Evolutionary conservation across 2,888 invertebrate genomes (phyloP).

Genomic region (Gastrophysa polygoni): DNA sequence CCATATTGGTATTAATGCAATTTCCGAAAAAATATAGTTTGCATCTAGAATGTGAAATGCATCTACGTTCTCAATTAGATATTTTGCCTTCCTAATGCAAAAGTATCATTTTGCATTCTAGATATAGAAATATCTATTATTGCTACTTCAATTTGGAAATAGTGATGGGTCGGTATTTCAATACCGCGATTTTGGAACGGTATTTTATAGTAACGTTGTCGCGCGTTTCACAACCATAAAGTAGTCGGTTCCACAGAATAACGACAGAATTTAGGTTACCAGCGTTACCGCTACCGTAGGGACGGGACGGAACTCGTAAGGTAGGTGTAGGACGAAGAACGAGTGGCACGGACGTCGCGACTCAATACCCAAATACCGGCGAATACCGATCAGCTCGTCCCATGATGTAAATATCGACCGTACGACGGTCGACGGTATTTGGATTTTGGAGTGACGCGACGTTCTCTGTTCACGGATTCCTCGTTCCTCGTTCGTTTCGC

Average conservation of each 20-base stretch:
- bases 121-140: too few relatives aligned
- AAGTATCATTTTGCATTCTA: too few relatives aligned
- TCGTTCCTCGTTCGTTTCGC: not conserved
- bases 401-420: too few relatives aligned
- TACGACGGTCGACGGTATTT: too few relatives aligned
- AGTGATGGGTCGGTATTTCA: conserved; percentile 14
- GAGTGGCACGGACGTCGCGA: not conserved
- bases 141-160: too few relatives aligned
- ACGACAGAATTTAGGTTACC: not conserved
- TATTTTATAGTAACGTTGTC: conserved; percentile 8
- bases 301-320: too few relatives aligned
- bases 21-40: too few relatives aligned
- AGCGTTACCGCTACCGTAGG: too few relatives aligned
- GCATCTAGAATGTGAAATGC: too few relatives aligned
- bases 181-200: conserved; percentile 14
- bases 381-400: not conserved
- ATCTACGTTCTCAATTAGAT: too few relatives aligned
- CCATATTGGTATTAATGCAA: too few relatives aligned
- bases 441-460: not conserved
- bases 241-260: not conserved
- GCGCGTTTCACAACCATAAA: conserved; percentile 8
- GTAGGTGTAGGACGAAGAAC: not conserved
- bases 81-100: too few relatives aligned
- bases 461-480: not conserved
- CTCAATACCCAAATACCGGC: not conserved